Conservation (phyloP, 2,797 vertebrate genomes). For the Antrozous pallidus region DNA sequence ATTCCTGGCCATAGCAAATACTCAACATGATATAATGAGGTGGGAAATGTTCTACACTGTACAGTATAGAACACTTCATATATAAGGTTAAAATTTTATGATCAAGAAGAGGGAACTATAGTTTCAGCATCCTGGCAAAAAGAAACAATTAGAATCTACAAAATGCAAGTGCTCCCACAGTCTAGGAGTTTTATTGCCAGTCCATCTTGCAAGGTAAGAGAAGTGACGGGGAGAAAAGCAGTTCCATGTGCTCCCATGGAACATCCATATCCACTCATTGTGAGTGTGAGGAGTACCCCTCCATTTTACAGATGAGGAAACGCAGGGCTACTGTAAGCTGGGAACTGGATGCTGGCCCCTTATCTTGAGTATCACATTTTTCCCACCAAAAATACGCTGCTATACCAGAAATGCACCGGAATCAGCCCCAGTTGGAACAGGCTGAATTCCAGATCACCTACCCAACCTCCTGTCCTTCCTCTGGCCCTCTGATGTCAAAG, state of each 20-base stretch:
- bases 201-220: neutral
- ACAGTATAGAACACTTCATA: neutral
- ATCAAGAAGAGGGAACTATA: neutral
- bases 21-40: fast-evolving
- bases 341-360: neutral
- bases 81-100: neutral
- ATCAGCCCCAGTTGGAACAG: neutral
- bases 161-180: neutral
- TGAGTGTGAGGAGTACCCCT: fast-evolving
- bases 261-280: fast-evolving
- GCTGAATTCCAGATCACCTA: neutral
- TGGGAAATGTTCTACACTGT: neutral
- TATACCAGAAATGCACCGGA: neutral
- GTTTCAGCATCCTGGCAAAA: neutral
- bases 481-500: neutral
- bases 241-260: fast-evolving
- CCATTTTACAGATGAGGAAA: neutral
- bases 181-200: neutral
- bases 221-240: fast-evolving
- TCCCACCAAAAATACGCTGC: neutral
- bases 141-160: neutral
- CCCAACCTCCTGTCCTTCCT: fast-evolving
- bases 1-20: neutral
- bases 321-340: neutral
- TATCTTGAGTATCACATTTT: neutral